Evolutionary conservation across 2,797 vertebrate genomes (phyloP).

Genomic region (Paguma larvata): DNA sequence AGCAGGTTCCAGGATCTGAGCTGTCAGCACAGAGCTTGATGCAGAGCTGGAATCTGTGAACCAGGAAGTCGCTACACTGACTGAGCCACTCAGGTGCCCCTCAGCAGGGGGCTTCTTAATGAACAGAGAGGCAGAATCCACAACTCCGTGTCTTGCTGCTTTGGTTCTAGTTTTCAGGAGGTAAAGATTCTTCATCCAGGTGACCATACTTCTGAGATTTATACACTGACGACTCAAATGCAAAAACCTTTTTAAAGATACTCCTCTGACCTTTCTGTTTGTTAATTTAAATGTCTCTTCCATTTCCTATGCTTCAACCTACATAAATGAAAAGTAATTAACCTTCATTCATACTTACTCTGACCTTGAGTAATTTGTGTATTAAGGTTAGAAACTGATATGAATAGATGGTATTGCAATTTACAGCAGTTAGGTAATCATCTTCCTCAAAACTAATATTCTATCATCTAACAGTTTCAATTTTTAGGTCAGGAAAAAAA

Average conservation of each 20-base stretch:
- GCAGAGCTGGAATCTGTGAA: no score
- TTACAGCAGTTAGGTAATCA: constrained; percentile 75
- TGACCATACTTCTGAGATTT: not conserved
- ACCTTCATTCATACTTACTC: constrained; percentile 43
- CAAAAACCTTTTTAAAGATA: not conserved
- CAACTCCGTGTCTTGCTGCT: not conserved
- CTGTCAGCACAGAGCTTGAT: no score
- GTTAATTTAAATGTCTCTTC: constrained; percentile 44
- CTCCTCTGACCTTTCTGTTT: constrained; percentile 29
- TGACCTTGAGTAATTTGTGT: constrained; percentile 46
- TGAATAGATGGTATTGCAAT: constrained; percentile 60
- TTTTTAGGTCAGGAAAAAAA: constrained; percentile 75
- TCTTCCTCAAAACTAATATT: constrained; percentile 77
- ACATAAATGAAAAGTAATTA: constrained; percentile 55
- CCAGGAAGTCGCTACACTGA: no score
- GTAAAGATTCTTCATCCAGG: not conserved
- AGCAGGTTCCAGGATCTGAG: no score
- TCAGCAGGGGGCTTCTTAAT: not conserved
- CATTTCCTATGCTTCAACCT: not conserved
- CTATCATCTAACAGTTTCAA: constrained; percentile 73
- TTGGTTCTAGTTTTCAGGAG: not conserved
- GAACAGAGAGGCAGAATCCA: not conserved
- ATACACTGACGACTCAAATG: not conserved
- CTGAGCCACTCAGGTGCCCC: no score
- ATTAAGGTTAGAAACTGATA: constrained; percentile 50